Conservation (phyloP, 2,888 invertebrate genomes). For the Gymnocheta viridis region DNA sequence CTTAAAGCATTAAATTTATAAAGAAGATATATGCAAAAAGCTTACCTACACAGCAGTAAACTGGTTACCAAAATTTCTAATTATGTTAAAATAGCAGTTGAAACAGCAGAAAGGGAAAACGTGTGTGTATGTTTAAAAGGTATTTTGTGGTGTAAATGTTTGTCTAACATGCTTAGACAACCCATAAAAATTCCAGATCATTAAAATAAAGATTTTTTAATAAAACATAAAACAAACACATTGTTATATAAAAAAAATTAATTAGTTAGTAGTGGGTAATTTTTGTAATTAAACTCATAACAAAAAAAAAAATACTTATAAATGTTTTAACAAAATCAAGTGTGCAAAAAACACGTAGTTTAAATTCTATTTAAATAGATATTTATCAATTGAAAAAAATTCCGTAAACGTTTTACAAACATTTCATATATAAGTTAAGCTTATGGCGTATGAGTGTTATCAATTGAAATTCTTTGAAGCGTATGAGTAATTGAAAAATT, state of each 20-base stretch:
- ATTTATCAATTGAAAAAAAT: background rate
- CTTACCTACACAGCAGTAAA: conserved; percentile 15
- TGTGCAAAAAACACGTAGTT: background rate
- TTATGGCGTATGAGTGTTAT: background rate
- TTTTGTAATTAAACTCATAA: conserved; percentile 9
- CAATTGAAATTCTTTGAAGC: background rate
- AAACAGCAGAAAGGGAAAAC: background rate
- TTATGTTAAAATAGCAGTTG: background rate
- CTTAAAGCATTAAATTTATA: conserved; percentile 27
- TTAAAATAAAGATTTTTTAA: conserved; percentile 19
- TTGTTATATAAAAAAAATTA: conserved; percentile 18
- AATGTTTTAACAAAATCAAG: background rate
- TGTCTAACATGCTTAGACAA: conserved; percentile 14
- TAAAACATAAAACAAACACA: conserved; percentile 19
- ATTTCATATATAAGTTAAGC: background rate
- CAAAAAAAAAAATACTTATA: no score
- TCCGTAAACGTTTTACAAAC: background rate
- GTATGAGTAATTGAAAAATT: background rate
- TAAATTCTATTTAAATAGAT: background rate
- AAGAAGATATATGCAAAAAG: background rate
- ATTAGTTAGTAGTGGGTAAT: conserved; percentile 14
- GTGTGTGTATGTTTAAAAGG: background rate
- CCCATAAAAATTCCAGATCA: conserved; percentile 27
- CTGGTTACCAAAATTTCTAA: conserved; percentile 33
- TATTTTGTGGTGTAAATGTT: conserved; percentile 18